phyloP scores from a whole-genome alignment of 2,113 vertebrate species.

The Tragelaphus buxtoni region DNA sequence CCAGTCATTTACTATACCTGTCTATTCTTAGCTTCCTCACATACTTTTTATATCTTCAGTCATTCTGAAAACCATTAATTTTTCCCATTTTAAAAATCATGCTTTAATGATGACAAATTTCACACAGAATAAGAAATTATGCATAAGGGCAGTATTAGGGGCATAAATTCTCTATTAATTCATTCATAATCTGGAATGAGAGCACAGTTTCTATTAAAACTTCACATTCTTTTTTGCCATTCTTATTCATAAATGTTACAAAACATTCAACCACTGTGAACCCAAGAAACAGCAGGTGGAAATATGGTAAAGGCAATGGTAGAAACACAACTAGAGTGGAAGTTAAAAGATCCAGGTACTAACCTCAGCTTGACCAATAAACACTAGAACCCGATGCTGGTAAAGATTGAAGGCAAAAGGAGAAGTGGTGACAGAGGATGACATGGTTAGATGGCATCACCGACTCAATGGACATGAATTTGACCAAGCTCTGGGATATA shows the following conservation, averaged over 20 bases:
- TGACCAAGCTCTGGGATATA: neutral
- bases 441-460: neutral
- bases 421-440: neutral
- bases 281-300: neutral
- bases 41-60: constrained; percentile 42
- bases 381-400: neutral
- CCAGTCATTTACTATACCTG: constrained; percentile 43
- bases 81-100: constrained; percentile 59
- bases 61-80: constrained; percentile 57
- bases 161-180: constrained; percentile 49
- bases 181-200: constrained; percentile 49
- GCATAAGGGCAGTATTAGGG: constrained; percentile 35
- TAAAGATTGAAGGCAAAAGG: neutral
- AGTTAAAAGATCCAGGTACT: neutral
- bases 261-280: constrained; percentile 28
- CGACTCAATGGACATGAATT: neutral
- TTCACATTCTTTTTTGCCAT: constrained; percentile 45
- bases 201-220: constrained; percentile 24
- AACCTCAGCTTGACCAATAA: neutral
- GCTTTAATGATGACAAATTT: constrained; percentile 55
- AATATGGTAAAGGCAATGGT: neutral
- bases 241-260: constrained; percentile 58
- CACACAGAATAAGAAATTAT: constrained; percentile 56
- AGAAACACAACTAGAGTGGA: neutral
- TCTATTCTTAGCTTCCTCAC: constrained; percentile 47